Evolutionary conservation across 1,140 invertebrate genomes (phyloP).

Genomic region (Drosophila bipectinata): DNA sequence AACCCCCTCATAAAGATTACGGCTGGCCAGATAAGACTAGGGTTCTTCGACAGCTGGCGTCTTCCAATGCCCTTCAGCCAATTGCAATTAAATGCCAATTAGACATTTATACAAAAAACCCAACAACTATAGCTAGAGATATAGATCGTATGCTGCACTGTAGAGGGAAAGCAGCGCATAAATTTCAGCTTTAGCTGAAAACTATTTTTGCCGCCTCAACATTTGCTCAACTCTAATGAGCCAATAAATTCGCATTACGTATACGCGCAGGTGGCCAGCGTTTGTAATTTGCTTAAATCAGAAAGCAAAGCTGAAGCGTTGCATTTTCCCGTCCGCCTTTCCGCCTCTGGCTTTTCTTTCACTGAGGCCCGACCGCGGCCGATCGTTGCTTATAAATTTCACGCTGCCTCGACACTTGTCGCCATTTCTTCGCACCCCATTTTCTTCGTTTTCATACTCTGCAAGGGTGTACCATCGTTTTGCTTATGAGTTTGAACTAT

Average conservation of each 20-base stretch:
- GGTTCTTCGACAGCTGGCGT: conserved; percentile 13
- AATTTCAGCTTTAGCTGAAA: conserved; percentile 21
- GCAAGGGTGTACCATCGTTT: no score
- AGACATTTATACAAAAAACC: conserved; percentile 32
- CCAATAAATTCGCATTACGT: conserved; percentile 79
- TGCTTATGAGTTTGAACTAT: no score
- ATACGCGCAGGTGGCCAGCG: conserved; percentile 77
- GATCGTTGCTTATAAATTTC: conserved; percentile 63
- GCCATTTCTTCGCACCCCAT: conserved; percentile 27
- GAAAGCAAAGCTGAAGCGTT: conserved; percentile 50
- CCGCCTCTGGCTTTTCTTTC: conserved; percentile 28
- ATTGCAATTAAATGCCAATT: conserved; percentile 70
- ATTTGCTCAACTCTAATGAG: conserved; percentile 71
- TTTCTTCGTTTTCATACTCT: conserved; percentile 6
- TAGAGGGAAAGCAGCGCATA: conserved; percentile 1
- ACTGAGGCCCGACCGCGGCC: conserved; percentile 13
- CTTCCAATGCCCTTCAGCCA: conserved; percentile 8
- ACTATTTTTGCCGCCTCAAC: conserved; percentile 54
- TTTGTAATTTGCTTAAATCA: conserved; percentile 73
- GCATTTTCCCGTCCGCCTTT: conserved; percentile 14
- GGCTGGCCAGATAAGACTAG: conserved; percentile 25
- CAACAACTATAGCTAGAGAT: conserved; percentile 4
- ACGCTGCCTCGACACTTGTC: conserved; percentile 73
- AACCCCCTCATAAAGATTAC: conserved; percentile 22
- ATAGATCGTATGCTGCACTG: background rate